A percentile compares a stretch with the other conserved stretches of the same genome.
Conservation (phyloP, 2,113 vertebrate genomes). For the Baryphthengus martii region DNA sequence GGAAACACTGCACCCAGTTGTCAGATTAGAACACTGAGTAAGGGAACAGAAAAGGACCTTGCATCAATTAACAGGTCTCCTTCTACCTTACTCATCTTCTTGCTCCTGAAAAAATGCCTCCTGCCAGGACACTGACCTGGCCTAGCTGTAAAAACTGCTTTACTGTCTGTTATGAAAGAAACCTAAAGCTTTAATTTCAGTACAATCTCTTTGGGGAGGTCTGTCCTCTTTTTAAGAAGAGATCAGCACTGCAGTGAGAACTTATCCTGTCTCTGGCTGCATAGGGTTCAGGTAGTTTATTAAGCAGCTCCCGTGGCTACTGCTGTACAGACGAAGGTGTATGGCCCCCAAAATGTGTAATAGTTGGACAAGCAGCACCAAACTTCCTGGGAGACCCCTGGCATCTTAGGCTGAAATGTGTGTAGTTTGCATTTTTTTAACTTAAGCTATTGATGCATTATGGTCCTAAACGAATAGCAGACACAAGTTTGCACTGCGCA, state of each 20-base stretch:
- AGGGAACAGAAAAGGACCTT: not conserved
- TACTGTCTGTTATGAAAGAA: not conserved
- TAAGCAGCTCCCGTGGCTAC: not conserved
- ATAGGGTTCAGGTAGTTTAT: accelerated
- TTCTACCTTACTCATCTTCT: too few relatives aligned
- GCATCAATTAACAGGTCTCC: not conserved
- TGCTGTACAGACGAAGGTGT: not conserved
- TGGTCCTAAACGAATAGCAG: not conserved
- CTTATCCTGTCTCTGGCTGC: not conserved
- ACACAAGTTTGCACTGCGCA: not conserved
- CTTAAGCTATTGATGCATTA: not conserved
- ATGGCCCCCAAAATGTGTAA: not conserved
- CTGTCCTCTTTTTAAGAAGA: not conserved
- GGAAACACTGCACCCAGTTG: not conserved
- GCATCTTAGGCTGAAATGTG: not conserved
- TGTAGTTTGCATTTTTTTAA: not conserved
- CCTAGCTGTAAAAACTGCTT: not conserved
- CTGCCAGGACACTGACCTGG: not conserved
- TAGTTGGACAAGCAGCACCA: not conserved
- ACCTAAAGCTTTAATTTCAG: not conserved
- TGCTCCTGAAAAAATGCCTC: not conserved
- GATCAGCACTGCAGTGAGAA: not conserved
- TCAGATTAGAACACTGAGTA: not conserved
- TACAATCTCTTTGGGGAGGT: not conserved
- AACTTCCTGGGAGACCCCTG: not conserved